These are phyloP conservation scores for Sminthopsis crassicaudata DNA, from an alignment of 2,113 vertebrate genomes.

Conservation along the genomic window DNA sequence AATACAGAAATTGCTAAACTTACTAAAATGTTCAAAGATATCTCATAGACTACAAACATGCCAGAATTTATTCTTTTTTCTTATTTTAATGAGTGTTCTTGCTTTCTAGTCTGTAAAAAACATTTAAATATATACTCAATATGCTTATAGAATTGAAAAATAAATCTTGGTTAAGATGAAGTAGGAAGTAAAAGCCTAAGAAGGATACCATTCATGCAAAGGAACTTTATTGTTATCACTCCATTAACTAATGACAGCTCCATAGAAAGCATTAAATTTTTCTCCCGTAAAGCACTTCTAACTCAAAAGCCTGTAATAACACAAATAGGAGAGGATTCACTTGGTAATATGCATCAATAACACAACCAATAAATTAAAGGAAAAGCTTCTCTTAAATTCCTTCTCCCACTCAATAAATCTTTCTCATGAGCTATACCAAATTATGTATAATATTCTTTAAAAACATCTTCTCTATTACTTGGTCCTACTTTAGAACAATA, in stretches of 20 bases:
- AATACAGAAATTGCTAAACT: not conserved
- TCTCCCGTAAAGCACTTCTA: not conserved
- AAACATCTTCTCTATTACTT: not conserved
- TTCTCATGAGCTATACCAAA: not conserved
- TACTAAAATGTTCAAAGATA: not conserved
- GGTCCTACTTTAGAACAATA: not conserved
- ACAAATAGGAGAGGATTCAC: not conserved
- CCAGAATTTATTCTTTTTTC: not conserved
- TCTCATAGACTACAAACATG: not conserved
- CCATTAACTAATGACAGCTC: conserved; percentile 8
- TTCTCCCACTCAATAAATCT: not conserved
- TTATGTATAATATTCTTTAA: not conserved
- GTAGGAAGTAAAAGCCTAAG: not conserved
- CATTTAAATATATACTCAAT: conserved; percentile 8
- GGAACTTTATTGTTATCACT: not conserved
- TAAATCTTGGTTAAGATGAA: not conserved
- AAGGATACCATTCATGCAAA: not conserved
- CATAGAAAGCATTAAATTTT: not conserved
- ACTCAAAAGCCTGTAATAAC: not conserved
- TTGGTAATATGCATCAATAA: not conserved
- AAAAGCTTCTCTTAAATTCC: not conserved
- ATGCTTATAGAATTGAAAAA: not conserved
- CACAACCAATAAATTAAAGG: not conserved
- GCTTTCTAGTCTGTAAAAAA: conserved; percentile 2
- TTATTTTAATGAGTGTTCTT: not conserved